Evolutionary conservation across 2,888 invertebrate species (phyloP).

Genomic region (Melieria omissa): DNA sequence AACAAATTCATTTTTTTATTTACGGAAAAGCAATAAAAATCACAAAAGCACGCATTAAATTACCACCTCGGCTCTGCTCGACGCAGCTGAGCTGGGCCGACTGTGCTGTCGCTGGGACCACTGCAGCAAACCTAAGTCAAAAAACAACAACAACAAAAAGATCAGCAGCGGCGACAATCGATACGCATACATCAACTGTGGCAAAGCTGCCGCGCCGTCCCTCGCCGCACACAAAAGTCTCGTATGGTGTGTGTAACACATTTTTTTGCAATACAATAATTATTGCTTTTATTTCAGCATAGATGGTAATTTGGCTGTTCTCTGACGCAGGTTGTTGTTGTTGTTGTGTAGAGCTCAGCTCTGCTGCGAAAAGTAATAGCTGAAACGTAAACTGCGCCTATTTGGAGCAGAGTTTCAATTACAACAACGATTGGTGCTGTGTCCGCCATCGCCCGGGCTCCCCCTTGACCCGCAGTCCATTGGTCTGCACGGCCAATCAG

Average conservation of each 20-base stretch:
- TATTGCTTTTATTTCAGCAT: not conserved
- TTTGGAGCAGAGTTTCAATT: conserved; percentile 13
- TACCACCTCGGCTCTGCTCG: conserved; percentile 30
- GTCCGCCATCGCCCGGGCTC: not conserved
- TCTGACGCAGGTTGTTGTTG: not conserved
- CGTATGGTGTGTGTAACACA: too few relatives aligned
- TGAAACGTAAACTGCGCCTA: not conserved
- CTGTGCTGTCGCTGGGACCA: too few relatives aligned
- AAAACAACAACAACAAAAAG: too few relatives aligned
- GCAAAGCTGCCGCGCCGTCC: too few relatives aligned
- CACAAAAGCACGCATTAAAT: conserved; percentile 32
- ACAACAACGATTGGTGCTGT: not conserved
- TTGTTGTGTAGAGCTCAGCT: not conserved
- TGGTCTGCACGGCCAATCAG: not conserved
- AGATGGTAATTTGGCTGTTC: not conserved
- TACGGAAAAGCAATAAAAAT: conserved; percentile 37
- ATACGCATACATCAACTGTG: too few relatives aligned
- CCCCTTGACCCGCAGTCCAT: not conserved
- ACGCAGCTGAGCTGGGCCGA: too few relatives aligned
- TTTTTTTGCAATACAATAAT: conserved; percentile 1
- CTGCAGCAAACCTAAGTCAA: too few relatives aligned
- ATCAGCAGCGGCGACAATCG: too few relatives aligned
- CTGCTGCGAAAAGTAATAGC: not conserved
- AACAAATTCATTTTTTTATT: conserved; percentile 21
- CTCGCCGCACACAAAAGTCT: too few relatives aligned